phyloP scores from a whole-genome alignment of 2,797 vertebrate genomes.

The Enteromius treurensis region DNA sequence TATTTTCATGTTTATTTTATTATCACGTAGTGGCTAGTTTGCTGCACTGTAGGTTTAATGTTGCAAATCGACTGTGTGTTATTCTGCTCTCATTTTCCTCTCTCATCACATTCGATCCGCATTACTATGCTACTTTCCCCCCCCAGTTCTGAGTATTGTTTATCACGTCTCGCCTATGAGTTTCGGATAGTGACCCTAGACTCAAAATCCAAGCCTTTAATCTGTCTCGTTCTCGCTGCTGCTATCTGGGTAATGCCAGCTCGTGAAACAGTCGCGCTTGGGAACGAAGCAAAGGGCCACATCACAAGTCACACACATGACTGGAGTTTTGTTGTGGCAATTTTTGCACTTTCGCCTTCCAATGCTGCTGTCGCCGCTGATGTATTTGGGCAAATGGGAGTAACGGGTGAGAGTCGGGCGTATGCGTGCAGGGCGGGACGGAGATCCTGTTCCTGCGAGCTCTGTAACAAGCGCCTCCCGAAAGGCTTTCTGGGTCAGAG shows the following conservation, averaged over 20 bases:
- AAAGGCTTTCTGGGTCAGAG: conserved; percentile 15
- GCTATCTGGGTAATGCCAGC: neutral
- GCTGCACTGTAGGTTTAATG: neutral
- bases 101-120: neutral
- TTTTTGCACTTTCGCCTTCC: conserved; percentile 16
- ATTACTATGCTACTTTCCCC: neutral
- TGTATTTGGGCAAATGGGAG: conserved; percentile 34
- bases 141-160: neutral
- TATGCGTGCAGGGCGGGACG: too few relatives aligned
- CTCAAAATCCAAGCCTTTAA: neutral
- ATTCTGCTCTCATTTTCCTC: neutral
- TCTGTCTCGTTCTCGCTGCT: neutral
- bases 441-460: neutral
- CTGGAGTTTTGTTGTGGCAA: conserved; percentile 12
- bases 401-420: neutral
- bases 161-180: neutral
- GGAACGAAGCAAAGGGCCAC: conserved; percentile 10
- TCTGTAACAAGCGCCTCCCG: conserved; percentile 20
- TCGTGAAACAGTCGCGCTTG: neutral
- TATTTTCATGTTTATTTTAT: neutral
- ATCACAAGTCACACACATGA: conserved; percentile 21
- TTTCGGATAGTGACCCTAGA: neutral
- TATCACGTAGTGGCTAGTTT: too few relatives aligned
- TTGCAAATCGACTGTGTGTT: neutral
- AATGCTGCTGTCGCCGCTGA: neutral